Conservation (phyloP, 1,140 invertebrate genomes). For the Brachionus paranguensis region DNA sequence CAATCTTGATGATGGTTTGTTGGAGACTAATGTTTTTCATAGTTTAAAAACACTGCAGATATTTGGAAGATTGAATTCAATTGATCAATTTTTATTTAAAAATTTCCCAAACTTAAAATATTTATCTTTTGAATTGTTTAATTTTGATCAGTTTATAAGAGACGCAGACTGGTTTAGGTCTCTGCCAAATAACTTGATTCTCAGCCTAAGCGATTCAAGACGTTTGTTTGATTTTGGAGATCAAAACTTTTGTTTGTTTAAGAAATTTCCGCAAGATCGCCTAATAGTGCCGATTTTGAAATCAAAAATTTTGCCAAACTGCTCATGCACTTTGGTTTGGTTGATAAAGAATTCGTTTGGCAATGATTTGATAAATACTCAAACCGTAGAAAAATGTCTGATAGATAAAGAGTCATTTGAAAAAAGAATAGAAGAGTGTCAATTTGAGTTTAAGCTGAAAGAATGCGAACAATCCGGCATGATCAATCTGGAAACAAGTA, state of each 20-base stretch:
- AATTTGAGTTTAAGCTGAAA: not conserved
- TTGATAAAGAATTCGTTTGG: not conserved
- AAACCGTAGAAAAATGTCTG: not conserved
- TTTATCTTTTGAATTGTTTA: not conserved
- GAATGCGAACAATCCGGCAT: not conserved
- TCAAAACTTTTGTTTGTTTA: not conserved
- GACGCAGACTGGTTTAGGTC: not conserved
- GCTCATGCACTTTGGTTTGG: not conserved
- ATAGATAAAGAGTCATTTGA: not conserved
- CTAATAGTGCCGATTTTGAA: not conserved
- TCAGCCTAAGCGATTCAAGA: not conserved
- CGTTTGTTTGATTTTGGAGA: not conserved
- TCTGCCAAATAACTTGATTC: not conserved
- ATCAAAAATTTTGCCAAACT: not conserved
- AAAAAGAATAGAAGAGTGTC: not conserved
- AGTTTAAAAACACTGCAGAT: not conserved
- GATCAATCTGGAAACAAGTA: not conserved
- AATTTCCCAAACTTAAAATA: not conserved
- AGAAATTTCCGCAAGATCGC: not conserved
- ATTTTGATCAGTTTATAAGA: not conserved
- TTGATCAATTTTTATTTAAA: not conserved
- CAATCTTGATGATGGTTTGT: not conserved
- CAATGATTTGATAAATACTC: not conserved
- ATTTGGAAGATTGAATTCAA: not conserved
- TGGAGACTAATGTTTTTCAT: not conserved